These are phyloP conservation scores for Diplodus sargus DNA, from an alignment of 2,797 vertebrate species.

Conservation along the genomic window DNA sequence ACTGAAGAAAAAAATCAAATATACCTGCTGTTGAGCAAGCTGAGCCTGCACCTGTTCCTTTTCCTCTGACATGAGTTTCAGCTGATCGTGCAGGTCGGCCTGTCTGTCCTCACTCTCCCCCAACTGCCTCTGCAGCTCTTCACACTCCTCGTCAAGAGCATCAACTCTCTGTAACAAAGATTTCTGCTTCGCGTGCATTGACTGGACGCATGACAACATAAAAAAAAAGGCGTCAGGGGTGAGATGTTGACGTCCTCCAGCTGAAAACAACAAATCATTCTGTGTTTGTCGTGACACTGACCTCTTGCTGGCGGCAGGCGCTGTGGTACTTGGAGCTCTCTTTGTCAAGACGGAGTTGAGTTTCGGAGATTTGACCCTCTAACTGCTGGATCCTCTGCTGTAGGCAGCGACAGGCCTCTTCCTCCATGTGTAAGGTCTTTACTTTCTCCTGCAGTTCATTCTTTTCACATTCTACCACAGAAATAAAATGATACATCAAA, in stretches of 20 bases:
- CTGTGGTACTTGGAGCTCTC: constrained; percentile 88
- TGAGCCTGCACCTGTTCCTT: constrained; percentile 73
- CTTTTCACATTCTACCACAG: constrained; percentile 81
- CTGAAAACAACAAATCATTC: constrained; percentile 17
- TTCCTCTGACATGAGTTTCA: constrained; percentile 75
- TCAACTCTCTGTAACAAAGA: constrained; percentile 86
- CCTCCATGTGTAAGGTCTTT: constrained; percentile 64
- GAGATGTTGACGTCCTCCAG: not conserved
- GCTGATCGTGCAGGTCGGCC: constrained; percentile 70
- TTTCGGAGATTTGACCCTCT: constrained; percentile 79
- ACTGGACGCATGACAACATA: constrained; percentile 74
- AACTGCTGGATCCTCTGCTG: constrained; percentile 83
- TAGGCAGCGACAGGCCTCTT: constrained; percentile 72
- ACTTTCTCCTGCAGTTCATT: constrained; percentile 79
- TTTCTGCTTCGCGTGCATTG: constrained; percentile 90
- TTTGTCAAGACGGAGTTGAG: constrained; percentile 84
- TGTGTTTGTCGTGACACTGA: constrained; percentile 54
- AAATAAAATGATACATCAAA: not conserved
- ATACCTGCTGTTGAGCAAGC: constrained; percentile 86
- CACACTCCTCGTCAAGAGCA: constrained; percentile 85
- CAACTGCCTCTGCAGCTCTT: constrained; percentile 84
- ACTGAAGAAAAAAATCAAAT: not conserved
- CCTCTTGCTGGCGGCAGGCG: constrained; percentile 89
- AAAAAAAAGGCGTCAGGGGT: not conserved
- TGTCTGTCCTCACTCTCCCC: constrained; percentile 79